A percentile compares a stretch with the other conserved stretches of the same genome.
phyloP scores from a whole-genome alignment of 2,797 vertebrate species.

The Leptoclinus maculatus region DNA sequence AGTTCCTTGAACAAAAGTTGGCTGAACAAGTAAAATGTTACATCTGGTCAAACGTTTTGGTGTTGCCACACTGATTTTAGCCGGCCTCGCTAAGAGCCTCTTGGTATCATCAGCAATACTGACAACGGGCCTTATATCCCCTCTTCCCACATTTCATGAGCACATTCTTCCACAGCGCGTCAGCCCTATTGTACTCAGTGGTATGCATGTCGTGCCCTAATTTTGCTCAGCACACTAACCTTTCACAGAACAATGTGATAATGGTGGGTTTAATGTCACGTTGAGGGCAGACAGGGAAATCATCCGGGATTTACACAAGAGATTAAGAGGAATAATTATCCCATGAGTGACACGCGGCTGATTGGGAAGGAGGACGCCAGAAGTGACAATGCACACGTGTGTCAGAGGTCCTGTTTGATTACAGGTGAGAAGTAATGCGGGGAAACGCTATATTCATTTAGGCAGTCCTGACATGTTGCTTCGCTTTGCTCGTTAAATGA shows the following conservation, averaged over 20 bases:
- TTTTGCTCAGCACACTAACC: constrained; percentile 74
- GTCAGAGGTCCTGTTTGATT: constrained; percentile 43
- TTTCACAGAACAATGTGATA: constrained; percentile 67
- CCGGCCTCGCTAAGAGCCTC: constrained; percentile 66
- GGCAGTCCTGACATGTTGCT: background rate
- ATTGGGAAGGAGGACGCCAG: constrained; percentile 41
- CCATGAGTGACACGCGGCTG: constrained; percentile 56
- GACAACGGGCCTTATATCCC: background rate
- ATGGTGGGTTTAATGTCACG: constrained; percentile 72
- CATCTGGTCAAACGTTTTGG: constrained; percentile 12
- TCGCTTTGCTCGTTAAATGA: background rate
- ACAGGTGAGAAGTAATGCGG: constrained; percentile 14
- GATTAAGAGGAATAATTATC: constrained; percentile 68
- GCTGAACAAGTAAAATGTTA: background rate
- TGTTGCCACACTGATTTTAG: constrained; percentile 53
- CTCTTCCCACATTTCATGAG: constrained; percentile 41
- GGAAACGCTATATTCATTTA: background rate
- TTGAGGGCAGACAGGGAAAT: constrained; percentile 42
- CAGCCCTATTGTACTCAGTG: constrained; percentile 29
- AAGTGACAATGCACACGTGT: constrained; percentile 46
- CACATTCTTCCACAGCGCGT: constrained; percentile 64
- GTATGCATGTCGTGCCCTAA: constrained; percentile 64
- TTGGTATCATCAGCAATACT: constrained; percentile 53
- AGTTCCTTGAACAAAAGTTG: background rate
- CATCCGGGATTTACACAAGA: constrained; percentile 56